Percentiles rank a stretch among this genome's conserved stretches.
phyloP scores from a whole-genome alignment of 2,113 vertebrate genomes.

The Oplegnathus fasciatus region DNA sequence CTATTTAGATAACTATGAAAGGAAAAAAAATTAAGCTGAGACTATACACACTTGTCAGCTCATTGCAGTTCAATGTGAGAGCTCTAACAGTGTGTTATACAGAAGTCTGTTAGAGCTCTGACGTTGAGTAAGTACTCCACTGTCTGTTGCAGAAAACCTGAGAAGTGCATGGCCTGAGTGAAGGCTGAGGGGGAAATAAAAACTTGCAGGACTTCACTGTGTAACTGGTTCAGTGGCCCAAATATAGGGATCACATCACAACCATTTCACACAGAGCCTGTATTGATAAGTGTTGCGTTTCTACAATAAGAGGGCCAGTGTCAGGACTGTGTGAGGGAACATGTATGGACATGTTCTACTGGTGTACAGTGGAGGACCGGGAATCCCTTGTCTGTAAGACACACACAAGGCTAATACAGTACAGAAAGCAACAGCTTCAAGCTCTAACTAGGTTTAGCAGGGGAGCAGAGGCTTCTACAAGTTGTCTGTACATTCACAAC shows the following conservation, averaged over 20 bases:
- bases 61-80: not conserved
- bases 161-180: not conserved
- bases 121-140: too few species aligned
- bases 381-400: not conserved
- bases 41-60: not conserved
- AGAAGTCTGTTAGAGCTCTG: too few species aligned
- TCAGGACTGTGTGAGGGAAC: conserved; percentile 14
- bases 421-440: not conserved
- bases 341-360: conserved; percentile 21
- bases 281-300: conserved; percentile 15
- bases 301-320: not conserved
- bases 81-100: not conserved
- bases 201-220: conserved; percentile 2
- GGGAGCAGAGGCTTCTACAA: not conserved
- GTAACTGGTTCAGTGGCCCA: conserved; percentile 18
- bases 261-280: conserved; percentile 21
- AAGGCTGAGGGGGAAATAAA: conserved; percentile 5
- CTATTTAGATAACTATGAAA: not conserved
- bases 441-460: not conserved
- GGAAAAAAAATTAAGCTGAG: not conserved
- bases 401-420: not conserved
- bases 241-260: conserved; percentile 34
- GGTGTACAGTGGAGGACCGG: not conserved
- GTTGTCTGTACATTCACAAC: not conserved
- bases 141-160: not conserved